Percentiles rank a stretch among this genome's conserved stretches.
Conservation (phyloP, 2,888 invertebrate species). For the Dynastes maya region DNA sequence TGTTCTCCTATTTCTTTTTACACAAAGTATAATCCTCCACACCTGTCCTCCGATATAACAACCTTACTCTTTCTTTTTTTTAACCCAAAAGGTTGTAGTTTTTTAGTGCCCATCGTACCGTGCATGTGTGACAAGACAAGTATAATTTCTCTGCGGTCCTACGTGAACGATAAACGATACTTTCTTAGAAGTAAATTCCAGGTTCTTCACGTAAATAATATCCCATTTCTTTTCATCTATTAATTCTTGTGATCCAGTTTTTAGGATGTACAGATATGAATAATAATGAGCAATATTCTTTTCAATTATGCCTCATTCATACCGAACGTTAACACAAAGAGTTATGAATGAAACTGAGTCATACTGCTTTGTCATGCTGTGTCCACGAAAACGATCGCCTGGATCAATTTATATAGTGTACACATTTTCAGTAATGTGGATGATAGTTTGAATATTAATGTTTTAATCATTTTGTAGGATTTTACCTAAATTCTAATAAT, state of each 20-base stretch:
- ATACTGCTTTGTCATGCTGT: constrained; percentile 4
- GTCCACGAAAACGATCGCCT: not conserved
- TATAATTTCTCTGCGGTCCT: not conserved
- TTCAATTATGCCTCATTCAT: constrained; percentile 4
- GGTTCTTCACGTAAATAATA: not conserved
- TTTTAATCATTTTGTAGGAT: no score
- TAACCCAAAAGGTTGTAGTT: not conserved
- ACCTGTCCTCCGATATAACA: constrained; percentile 13
- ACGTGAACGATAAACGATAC: not conserved
- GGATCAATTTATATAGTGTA: not conserved
- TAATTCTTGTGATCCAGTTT: not conserved
- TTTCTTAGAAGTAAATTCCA: not conserved
- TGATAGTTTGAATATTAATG: no score
- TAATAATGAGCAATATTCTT: not conserved
- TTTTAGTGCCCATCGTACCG: not conserved
- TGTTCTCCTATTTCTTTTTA: constrained; percentile 31
- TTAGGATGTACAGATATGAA: no score
- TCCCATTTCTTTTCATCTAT: not conserved
- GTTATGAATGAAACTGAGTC: not conserved
- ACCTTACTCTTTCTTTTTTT: constrained; percentile 6
- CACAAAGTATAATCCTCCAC: constrained; percentile 28
- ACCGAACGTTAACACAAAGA: not conserved
- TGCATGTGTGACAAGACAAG: not conserved
- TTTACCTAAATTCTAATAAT: no score
- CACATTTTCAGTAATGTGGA: no score